Conservation (phyloP, 2,113 vertebrate genomes). For the Heliornis fulica region DNA sequence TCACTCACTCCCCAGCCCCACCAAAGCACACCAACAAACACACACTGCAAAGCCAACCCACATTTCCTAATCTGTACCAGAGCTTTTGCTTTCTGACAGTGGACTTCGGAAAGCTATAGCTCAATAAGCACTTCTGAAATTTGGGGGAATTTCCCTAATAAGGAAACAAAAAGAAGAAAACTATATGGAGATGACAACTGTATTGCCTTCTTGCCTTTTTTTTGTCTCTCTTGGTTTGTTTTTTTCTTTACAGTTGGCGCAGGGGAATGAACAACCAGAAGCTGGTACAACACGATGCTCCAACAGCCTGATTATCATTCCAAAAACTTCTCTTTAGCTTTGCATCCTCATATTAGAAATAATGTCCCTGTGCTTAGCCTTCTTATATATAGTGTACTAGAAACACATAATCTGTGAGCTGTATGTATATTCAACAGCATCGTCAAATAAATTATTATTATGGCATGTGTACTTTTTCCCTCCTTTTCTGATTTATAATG, state of each 20-base stretch:
- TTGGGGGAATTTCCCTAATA: not conserved
- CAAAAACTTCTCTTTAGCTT: constrained; percentile 11
- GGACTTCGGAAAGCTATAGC: not conserved
- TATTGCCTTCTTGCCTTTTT: not conserved
- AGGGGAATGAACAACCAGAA: not conserved
- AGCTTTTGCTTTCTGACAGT: not conserved
- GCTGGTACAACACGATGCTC: not conserved
- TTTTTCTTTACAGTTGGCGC: not conserved
- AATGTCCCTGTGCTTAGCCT: constrained; percentile 15
- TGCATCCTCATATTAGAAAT: constrained; percentile 38
- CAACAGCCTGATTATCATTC: constrained; percentile 12
- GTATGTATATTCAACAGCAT: constrained; percentile 48
- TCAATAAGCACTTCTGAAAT: not conserved
- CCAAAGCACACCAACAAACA: constrained; percentile 10
- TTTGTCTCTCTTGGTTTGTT: not conserved
- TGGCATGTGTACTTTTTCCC: constrained; percentile 32
- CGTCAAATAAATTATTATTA: constrained; percentile 52
- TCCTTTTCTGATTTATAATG: constrained; percentile 59
- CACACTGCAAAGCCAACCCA: not conserved
- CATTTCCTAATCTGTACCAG: constrained; percentile 1
- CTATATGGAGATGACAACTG: not conserved
- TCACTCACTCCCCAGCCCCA: not conserved
- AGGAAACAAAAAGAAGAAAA: not conserved
- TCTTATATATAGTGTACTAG: constrained; percentile 49
- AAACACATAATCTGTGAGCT: constrained; percentile 46